These are phyloP conservation scores for Monoplex corrugatus DNA, from an alignment of 2,888 invertebrate species.

Conservation along the genomic window DNA sequence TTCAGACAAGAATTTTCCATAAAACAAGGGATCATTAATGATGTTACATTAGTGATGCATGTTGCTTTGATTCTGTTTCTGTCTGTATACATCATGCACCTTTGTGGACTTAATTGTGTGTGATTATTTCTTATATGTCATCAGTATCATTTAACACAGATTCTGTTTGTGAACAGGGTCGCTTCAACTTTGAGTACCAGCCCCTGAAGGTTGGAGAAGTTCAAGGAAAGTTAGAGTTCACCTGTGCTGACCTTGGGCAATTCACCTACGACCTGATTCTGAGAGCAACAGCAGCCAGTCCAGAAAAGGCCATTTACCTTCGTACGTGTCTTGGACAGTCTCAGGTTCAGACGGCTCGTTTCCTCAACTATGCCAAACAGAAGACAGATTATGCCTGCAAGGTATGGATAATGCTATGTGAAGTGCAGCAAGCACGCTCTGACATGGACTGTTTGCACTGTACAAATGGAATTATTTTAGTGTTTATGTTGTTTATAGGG, in stretches of 20 bases:
- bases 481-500: not conserved
- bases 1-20: not conserved
- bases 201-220: constrained; percentile 80
- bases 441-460: too few relatives aligned
- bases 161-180: constrained; percentile 69
- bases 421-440: too few relatives aligned
- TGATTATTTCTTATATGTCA: too few relatives aligned
- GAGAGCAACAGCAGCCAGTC: constrained; percentile 78
- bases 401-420: too few relatives aligned
- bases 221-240: constrained; percentile 79
- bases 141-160: too few relatives aligned
- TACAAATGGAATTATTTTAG: not conserved
- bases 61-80: too few relatives aligned
- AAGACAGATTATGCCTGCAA: constrained; percentile 82
- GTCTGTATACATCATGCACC: too few relatives aligned
- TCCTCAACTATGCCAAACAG: constrained; percentile 81
- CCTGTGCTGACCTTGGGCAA: constrained; percentile 79
- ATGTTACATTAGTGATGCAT: too few relatives aligned
- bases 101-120: too few relatives aligned
- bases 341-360: constrained; percentile 77
- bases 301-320: constrained; percentile 80
- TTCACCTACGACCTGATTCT: constrained; percentile 80
- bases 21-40: too few relatives aligned
- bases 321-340: constrained; percentile 78
- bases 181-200: constrained; percentile 80